Evolutionary conservation across 2,888 invertebrate genomes (phyloP), one percentile per base, ranked within the genome.

Genomic region (Dynastes grantii): DNA sequence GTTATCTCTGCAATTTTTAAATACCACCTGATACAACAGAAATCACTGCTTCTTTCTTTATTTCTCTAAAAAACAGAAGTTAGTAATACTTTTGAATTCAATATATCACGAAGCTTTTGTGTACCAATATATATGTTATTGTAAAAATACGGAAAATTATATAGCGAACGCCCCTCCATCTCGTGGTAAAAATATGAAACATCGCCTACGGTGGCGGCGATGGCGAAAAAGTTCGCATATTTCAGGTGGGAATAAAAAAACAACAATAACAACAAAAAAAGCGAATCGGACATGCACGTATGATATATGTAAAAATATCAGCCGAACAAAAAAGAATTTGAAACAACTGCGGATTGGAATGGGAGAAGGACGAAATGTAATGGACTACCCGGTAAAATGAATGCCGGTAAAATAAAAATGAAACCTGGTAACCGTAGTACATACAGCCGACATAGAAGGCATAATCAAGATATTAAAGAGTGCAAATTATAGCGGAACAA

Each of bases 391-490:
- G 65, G 65, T 22, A 45, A 45, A 45, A 67, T 67, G 65, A 67
- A 67, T 22, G 40, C 65, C 45, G 65, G 65, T 63, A 67, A 45
- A 67, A 67, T 67, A 45, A n/a, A 67, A 45, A 40, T 45, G 45
- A 67, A 22, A 67, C 9, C 16, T n/a, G 16, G n/a, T 16, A 16
- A 5, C 32, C 6, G 40, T 37, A 8, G 45, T 11, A 29, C 5
- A 5, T 37, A 37, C 32, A 13, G 0, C 29, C 63, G 32, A 27
- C 16, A 67, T 16, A 5, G n/a, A 22, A 1, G 6, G 65, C 22
- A 67, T 67, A 67, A 67, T 67, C 65, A 67, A 67, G 65, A 67
- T 67, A 67, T 67, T 67, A 67, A 67, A 67, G 45, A 45, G 45
- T 4, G 40, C 65, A 67, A 65, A 67, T 67, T 67, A 45, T 67